Conservation (phyloP, 2,797 vertebrate genomes). For the Astyanax mexicanus region DNA sequence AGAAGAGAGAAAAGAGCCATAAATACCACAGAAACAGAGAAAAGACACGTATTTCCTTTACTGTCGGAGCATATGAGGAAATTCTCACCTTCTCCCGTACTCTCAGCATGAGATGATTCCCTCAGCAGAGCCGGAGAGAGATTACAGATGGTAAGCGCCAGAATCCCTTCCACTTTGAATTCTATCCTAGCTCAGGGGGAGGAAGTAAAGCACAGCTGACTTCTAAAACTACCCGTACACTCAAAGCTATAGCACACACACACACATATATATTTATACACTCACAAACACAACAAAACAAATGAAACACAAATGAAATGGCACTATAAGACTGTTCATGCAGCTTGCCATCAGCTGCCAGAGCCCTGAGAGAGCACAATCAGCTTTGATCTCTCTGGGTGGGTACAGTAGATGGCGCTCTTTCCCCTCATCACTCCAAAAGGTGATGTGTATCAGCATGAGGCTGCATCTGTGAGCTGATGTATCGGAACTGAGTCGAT, state of each 20-base stretch:
- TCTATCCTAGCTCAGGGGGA: conserved; percentile 20
- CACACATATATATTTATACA: not conserved
- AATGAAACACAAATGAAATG: no score
- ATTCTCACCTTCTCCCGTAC: conserved; percentile 48
- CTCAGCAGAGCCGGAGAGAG: conserved; percentile 36
- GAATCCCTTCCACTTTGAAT: conserved; percentile 44
- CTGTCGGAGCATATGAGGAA: conserved; percentile 52
- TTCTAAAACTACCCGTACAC: conserved; percentile 22
- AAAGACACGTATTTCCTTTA: conserved; percentile 10
- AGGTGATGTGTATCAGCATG: no score
- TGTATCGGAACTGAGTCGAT: no score
- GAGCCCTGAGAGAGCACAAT: no score
- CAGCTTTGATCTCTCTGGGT: no score
- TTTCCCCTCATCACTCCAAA: no score
- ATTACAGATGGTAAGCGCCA: conserved; percentile 50
- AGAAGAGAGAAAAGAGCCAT: not conserved
- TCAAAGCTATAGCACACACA: not conserved
- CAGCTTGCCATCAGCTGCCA: no score
- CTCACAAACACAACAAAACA: no score
- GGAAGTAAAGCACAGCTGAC: conserved; percentile 3
- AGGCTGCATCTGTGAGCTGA: no score
- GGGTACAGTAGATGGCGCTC: no score
- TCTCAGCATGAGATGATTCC: conserved; percentile 44
- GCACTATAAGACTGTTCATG: no score
- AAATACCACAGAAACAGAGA: not conserved